A percentile compares a stretch with the other conserved stretches of the same genome.
Conservation (phyloP, 1,140 invertebrate genomes). For the Steinernema khuongi region DNA sequence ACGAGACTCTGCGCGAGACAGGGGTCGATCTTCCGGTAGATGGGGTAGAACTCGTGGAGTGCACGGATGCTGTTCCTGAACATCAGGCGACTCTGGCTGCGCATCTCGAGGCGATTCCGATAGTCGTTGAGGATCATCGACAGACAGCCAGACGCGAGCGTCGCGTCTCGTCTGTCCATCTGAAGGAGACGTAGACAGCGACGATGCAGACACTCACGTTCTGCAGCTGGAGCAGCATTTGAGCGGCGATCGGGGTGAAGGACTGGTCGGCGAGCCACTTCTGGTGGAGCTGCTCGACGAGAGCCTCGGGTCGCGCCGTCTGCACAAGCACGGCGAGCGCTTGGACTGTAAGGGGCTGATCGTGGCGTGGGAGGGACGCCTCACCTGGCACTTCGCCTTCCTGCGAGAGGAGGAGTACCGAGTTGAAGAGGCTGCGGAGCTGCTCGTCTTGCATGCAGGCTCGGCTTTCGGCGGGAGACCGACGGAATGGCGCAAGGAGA, state of each 20-base stretch:
- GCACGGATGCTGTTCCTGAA: slow-evolving; percentile 31
- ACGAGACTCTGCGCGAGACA: slow-evolving; percentile 33
- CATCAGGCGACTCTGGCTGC: slow-evolving; percentile 25
- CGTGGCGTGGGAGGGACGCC: neutral
- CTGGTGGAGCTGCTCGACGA: slow-evolving; percentile 34
- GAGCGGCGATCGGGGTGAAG: slow-evolving; percentile 31
- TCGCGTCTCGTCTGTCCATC: slow-evolving; percentile 20
- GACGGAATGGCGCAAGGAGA: neutral
- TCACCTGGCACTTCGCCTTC: slow-evolving; percentile 31
- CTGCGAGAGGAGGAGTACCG: slow-evolving; percentile 26
- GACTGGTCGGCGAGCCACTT: slow-evolving; percentile 32
- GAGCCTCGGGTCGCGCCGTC: slow-evolving; percentile 25
- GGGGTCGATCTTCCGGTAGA: slow-evolving; percentile 30
- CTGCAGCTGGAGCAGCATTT: slow-evolving; percentile 32
- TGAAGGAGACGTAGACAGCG: neutral
- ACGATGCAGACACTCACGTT: slow-evolving; percentile 8
- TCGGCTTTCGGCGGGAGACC: neutral
- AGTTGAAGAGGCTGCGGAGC: slow-evolving; percentile 27
- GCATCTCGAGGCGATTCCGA: slow-evolving; percentile 32
- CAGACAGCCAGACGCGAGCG: slow-evolving; percentile 22
- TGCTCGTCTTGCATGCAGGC: slow-evolving; percentile 24
- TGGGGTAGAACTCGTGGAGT: slow-evolving; percentile 34
- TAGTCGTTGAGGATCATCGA: slow-evolving; percentile 37
- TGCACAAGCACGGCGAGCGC: slow-evolving; percentile 29
- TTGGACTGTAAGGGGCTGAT: slow-evolving; percentile 29